Conservation (phyloP, 2,113 vertebrate genomes). For the Bambusicola thoracicus region DNA sequence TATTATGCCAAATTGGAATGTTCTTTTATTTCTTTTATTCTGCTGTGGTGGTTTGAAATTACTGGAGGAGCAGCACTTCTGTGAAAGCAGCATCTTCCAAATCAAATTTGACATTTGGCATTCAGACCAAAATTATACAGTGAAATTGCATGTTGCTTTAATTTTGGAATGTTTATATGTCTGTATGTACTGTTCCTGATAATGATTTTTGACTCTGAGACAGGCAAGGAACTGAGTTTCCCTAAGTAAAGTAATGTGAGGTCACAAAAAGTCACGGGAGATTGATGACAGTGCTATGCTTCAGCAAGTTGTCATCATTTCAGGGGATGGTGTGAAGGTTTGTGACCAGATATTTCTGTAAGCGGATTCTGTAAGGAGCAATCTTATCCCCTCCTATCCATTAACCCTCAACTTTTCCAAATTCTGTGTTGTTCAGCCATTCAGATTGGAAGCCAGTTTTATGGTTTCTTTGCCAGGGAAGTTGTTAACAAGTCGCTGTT, state of each 20-base stretch:
- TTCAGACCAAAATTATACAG: neutral
- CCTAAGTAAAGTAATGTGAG: neutral
- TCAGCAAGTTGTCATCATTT: neutral
- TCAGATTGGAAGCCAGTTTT: neutral
- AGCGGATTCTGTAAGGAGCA: neutral
- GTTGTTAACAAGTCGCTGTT: fast-evolving
- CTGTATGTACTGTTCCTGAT: neutral
- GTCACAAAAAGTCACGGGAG: neutral
- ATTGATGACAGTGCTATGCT: neutral
- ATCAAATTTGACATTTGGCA: neutral
- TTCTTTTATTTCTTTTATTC: neutral
- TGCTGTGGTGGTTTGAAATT: neutral
- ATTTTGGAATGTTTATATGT: neutral
- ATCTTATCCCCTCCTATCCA: neutral
- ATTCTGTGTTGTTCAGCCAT: neutral
- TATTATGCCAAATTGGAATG: neutral
- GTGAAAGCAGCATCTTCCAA: neutral
- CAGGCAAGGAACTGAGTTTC: neutral
- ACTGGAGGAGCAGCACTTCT: neutral
- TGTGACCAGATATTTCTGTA: neutral
- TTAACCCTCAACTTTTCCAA: neutral
- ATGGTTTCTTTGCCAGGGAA: neutral
- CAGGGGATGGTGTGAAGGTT: neutral
- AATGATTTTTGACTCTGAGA: neutral
- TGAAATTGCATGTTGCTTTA: neutral